These are phyloP conservation scores for Catajapyx aquilonaris DNA, from an alignment of 1,140 invertebrate genomes.

Conservation along the genomic window DNA sequence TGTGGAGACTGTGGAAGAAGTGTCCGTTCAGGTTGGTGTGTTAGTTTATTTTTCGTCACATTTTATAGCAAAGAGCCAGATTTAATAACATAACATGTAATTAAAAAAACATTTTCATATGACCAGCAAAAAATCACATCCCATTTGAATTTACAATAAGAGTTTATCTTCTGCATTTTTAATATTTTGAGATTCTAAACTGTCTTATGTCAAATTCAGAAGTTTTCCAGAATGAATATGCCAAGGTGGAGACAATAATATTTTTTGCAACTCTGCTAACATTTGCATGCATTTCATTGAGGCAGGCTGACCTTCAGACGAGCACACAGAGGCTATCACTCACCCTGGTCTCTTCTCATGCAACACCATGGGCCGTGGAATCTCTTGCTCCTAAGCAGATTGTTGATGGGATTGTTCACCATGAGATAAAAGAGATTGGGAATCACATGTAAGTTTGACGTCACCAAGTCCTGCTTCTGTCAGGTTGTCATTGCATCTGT, in stretches of 20 bases:
- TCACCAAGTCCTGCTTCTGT: too few relatives aligned
- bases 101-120: conserved; percentile 7
- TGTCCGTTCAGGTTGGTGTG: conserved; percentile 46
- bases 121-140: too few relatives aligned
- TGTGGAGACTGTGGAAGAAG: conserved; percentile 52
- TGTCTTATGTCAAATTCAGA: too few relatives aligned
- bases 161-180: conserved; percentile 7
- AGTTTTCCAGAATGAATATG: too few relatives aligned
- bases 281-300: too few relatives aligned
- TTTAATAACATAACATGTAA: conserved; percentile 4
- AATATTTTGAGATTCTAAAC: conserved; percentile 9
- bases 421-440: conserved; percentile 96
- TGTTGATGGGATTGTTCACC: conserved; percentile 84
- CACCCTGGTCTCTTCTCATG: conserved; percentile 34
- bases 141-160: too few relatives aligned
- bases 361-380: conserved; percentile 27
- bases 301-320: conserved; percentile 78
- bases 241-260: too few relatives aligned
- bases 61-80: conserved; percentile 6
- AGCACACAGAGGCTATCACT: conserved; percentile 63
- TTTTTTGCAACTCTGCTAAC: too few relatives aligned
- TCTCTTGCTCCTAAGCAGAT: conserved; percentile 61
- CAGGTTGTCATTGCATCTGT: too few relatives aligned
- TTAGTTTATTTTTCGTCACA: conserved; percentile 1
- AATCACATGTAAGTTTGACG: conserved; percentile 68